These are phyloP conservation scores for Mus caroli DNA, from an alignment of 2,797 vertebrate species.

Conservation along the genomic window DNA sequence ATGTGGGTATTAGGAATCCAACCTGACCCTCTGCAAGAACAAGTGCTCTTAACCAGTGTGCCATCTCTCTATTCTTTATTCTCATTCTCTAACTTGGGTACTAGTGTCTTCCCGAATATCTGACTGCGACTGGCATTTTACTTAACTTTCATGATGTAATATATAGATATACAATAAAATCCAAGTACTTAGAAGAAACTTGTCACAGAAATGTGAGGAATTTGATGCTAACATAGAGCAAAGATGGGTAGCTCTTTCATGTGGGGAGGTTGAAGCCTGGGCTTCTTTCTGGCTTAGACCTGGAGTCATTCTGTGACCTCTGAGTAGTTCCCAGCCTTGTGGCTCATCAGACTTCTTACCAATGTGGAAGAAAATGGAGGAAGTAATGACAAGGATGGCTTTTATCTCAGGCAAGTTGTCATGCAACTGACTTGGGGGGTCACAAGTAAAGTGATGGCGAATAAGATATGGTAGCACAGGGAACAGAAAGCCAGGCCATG, in stretches of 20 bases:
- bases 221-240: neutral
- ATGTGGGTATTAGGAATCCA: neutral
- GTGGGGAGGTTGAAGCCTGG: neutral
- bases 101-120: neutral
- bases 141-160: neutral
- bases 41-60: neutral
- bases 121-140: neutral
- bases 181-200: neutral
- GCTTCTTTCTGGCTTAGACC: neutral
- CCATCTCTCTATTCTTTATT: neutral
- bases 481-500: neutral
- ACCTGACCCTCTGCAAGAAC: neutral
- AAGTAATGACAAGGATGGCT: neutral
- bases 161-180: constrained; percentile 18
- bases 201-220: neutral
- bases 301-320: neutral
- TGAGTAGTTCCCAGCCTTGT: neutral
- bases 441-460: neutral
- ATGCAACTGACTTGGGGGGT: constrained; percentile 24
- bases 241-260: neutral
- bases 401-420: constrained; percentile 11
- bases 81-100: constrained; percentile 6
- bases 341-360: neutral
- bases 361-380: neutral
- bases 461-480: neutral